phyloP scores from a whole-genome alignment of 2,888 invertebrate species.

The Molanna angustata region DNA sequence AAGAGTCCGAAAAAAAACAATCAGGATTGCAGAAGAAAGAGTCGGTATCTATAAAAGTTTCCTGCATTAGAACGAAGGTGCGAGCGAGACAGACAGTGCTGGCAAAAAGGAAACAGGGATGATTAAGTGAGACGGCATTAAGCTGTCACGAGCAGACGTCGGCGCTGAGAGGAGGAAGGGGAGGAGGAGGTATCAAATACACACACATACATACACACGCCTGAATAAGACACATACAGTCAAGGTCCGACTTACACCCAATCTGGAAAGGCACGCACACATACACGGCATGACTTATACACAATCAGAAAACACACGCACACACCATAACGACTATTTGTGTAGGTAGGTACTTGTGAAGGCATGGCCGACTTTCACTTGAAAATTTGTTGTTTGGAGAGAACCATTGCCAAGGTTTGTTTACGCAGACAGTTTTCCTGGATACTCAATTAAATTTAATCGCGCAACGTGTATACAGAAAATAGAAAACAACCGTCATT shows the following conservation, averaged over 20 bases:
- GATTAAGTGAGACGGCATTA: slow-evolving; percentile 35
- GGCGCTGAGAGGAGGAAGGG: slow-evolving; percentile 26
- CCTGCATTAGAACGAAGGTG: slow-evolving; percentile 17
- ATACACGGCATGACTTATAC: no score
- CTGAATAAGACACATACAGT: no score
- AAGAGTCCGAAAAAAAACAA: slow-evolving; percentile 16
- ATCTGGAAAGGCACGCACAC: no score
- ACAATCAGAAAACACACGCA: background rate
- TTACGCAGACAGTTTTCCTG: no score
- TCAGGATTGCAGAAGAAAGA: slow-evolving; percentile 22
- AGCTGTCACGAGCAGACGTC: slow-evolving; percentile 29
- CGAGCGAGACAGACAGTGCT: slow-evolving; percentile 33
- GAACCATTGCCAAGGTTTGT: slow-evolving; percentile 26
- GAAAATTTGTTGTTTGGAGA: slow-evolving; percentile 20
- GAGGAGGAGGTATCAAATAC: slow-evolving; percentile 2
- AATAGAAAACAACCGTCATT: no score
- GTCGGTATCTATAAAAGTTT: slow-evolving; percentile 13
- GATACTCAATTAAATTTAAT: no score
- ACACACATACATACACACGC: background rate
- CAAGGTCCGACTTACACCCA: no score
- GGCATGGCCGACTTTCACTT: slow-evolving; percentile 28
- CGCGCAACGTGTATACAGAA: no score
- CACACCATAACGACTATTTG: background rate
- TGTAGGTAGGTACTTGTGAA: no score
- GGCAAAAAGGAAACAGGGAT: slow-evolving; percentile 35